Evolutionary conservation across 2,797 vertebrate species (phyloP), one percentile per base, ranked within the genome.

Genomic region (Clarias platycephalus): DNA sequence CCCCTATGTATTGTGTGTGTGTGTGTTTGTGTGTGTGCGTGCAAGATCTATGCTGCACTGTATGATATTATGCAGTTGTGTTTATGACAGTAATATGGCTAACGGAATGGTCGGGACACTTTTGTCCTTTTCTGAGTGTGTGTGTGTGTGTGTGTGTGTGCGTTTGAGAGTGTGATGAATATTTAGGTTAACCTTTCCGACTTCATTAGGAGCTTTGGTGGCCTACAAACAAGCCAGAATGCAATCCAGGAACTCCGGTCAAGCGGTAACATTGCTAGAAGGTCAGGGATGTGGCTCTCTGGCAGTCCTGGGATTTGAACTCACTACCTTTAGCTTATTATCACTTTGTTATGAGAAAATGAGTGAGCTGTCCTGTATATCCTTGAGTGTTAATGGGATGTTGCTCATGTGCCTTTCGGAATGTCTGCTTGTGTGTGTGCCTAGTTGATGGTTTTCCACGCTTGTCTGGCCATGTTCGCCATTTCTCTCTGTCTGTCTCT

Each of bases 401-500:
- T 74, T 80, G 53, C 79, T 37, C 8, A 53, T 37, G 70, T 81
- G 83, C 57, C 55, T 60, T 79, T 44, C 55, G 20, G 49, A 58
- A 12, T 84, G 74, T 80, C n/a, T 74, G 67, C 13, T 13, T 40
- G 49, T 49, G 37, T 44, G 34, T 40, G 77, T 28, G 8, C 82
- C 67, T 82, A 58, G 81, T 84, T 85, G 70, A 84, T 71, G 78
- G 72, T 76, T 74, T 85, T 87, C n/a, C 74, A 74, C 22, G 75
- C 83, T 86, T 84, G 81, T 84, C 84, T 84, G 82, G 62, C 78
- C 85, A 74, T 37, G 16, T 84, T 88, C 82, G 80, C 81, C 78
- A 86, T 84, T 80, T 78, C 28, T 84, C 70, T 68, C 60, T 70
- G 55, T 80, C 80, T 64, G 37, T 49, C 22, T 57, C 62, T 37